Evolutionary conservation across 2,113 vertebrate genomes (phyloP), one percentile per base, ranked within the genome.

Genomic region (Pungitius pungitius): DNA sequence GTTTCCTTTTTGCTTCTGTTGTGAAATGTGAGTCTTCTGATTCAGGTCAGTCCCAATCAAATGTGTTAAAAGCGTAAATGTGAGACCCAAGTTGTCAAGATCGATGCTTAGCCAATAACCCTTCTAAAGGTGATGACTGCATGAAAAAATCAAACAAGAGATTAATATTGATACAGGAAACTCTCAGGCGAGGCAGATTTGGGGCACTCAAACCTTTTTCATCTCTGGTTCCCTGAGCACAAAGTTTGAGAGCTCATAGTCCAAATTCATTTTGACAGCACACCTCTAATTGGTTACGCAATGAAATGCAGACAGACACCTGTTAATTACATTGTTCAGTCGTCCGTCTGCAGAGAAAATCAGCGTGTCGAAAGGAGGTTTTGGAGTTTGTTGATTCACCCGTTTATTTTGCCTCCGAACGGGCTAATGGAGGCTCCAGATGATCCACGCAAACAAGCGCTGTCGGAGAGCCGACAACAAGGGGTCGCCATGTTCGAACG

Each of bases 381-480:
- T 75, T 2, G 64, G 80, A 86, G 64, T 85, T 66, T 86, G 78
- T 82, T 79, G 82, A 79, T 80, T 80, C 57, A 30, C 58, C 65
- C 66, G 33, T 88, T 85, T 75, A 57, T 70, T 64, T 58, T 14
- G 60, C 77, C 82, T 86, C 75, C 63, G 82, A 84, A 82, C 64
- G n/a, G 0, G 40, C 71, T 77, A 88, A 87, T 73, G 62, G 70
- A 75, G 80, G 86, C 88, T 90, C 83, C 80, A 86, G 79, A 89
- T 84, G 85, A 90, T 89, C 58, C 75, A 68, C 70, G 70, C 82
- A 88, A 89, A 90, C 88, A 91, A 84, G n/a, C 85, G 86, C 91
- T 91, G 85, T 68, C 12, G 68, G 75, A 69, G 37, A 69, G 82
- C 69, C 87, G 90, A 92, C 91, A 91, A 92, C 81, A 88, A 88